Conservation (phyloP, 2,888 invertebrate genomes). For the Timandra comae region DNA sequence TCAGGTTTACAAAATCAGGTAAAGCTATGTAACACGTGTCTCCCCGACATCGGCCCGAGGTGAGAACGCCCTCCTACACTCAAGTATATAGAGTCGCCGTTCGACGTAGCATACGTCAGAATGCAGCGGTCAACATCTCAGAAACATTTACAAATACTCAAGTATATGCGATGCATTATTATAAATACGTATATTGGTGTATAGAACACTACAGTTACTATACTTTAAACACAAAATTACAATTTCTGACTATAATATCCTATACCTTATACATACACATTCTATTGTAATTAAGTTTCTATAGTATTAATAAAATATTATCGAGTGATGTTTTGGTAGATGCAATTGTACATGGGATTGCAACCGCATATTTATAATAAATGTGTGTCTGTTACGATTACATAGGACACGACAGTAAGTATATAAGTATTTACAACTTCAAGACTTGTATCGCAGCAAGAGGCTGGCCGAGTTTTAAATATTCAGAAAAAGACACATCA, state of each 20-base stretch:
- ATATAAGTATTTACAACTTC: slow-evolving; percentile 19
- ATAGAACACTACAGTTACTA: too few species aligned
- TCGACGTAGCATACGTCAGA: too few species aligned
- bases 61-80: slow-evolving; percentile 18
- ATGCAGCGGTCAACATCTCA: too few species aligned
- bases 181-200: neutral
- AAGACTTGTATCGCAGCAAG: slow-evolving; percentile 31
- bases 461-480: slow-evolving; percentile 65
- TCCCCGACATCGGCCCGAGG: slow-evolving; percentile 33
- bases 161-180: neutral
- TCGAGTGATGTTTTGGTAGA: too few species aligned
- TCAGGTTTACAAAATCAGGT: slow-evolving; percentile 59
- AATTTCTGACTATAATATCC: too few species aligned
- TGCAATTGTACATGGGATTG: too few species aligned
- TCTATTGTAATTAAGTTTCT: too few species aligned
- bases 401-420: neutral
- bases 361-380: slow-evolving; percentile 16
- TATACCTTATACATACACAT: too few species aligned
- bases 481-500: slow-evolving; percentile 68
- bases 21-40: slow-evolving; percentile 58
- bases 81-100: too few species aligned
- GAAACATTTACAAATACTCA: neutral
- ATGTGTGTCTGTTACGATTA: slow-evolving; percentile 11
- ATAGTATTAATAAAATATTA: too few species aligned
- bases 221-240: too few species aligned